Evolutionary conservation across 2,797 vertebrate species (phyloP).

Genomic region (Crocodylus rhombifer): DNA sequence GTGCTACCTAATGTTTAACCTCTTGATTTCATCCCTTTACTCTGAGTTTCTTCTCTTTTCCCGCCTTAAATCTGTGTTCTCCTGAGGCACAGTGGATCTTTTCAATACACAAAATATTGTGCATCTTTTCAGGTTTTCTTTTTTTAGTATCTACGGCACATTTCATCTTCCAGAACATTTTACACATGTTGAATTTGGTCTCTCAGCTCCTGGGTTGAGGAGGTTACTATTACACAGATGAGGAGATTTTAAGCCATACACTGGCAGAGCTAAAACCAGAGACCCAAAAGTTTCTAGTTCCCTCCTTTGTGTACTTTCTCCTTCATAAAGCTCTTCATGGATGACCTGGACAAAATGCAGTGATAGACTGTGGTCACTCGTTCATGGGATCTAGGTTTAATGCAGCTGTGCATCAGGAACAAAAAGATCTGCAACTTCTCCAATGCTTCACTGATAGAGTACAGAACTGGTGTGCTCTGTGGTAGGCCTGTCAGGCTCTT

Average conservation of each 20-base stretch:
- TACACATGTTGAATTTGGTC: not conserved
- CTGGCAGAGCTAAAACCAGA: not conserved
- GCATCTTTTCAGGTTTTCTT: not conserved
- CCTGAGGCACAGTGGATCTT: not conserved
- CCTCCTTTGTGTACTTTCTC: not conserved
- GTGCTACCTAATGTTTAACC: not conserved
- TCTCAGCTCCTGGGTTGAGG: not conserved
- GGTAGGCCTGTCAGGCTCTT: conserved; percentile 43
- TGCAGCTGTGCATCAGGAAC: not conserved
- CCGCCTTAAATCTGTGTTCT: not conserved
- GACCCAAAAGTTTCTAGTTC: not conserved
- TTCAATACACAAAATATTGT: not conserved
- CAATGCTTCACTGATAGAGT: conserved; percentile 1
- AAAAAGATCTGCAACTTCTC: conserved; percentile 12
- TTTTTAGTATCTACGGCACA: not conserved
- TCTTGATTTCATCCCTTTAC: not conserved
- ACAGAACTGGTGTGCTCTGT: conserved; percentile 16
- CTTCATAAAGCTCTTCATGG: conserved; percentile 9
- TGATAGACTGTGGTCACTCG: not conserved
- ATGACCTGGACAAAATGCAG: not conserved
- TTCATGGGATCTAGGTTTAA: conserved; percentile 11
- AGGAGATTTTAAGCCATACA: not conserved
- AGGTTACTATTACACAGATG: not conserved
- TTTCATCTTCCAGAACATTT: not conserved
- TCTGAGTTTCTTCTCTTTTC: not conserved